phyloP scores from a whole-genome alignment of 2,797 vertebrate genomes.

The Limosa lapponica region DNA sequence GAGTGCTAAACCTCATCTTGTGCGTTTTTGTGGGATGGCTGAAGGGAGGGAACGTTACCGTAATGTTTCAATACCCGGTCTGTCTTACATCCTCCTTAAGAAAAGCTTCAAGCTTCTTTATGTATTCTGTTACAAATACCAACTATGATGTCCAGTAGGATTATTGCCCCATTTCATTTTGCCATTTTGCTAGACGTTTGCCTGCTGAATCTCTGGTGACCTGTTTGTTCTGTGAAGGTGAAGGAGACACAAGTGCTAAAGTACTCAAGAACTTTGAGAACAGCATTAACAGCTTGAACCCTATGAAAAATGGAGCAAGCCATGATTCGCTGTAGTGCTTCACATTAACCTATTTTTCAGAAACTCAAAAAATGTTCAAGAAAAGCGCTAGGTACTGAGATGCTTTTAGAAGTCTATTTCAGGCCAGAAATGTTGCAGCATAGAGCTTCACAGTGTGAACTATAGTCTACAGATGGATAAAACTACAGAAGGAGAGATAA shows the following conservation, averaged over 20 bases:
- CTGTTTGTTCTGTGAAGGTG: constrained; percentile 41
- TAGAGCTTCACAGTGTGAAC: neutral
- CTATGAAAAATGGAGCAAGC: neutral
- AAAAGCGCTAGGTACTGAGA: neutral
- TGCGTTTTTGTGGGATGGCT: neutral
- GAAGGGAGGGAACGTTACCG: neutral
- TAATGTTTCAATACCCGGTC: neutral
- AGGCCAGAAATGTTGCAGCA: neutral
- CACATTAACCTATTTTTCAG: constrained; percentile 4
- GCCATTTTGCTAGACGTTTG: neutral
- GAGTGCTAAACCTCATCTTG: neutral
- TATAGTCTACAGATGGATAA: neutral
- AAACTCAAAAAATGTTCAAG: neutral
- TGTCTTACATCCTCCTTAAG: neutral
- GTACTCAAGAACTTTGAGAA: constrained; percentile 14
- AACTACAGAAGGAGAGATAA: neutral
- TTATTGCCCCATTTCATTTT: neutral
- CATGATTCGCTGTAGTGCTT: neutral
- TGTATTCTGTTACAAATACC: neutral
- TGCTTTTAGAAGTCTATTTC: constrained; percentile 16
- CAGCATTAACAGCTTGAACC: neutral
- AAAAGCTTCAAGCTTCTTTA: neutral
- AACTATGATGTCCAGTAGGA: neutral
- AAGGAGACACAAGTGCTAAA: neutral
- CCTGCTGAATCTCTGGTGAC: neutral